Evolutionary conservation across 1,140 invertebrate species (phyloP).

Genomic region (Bombus turneri): DNA sequence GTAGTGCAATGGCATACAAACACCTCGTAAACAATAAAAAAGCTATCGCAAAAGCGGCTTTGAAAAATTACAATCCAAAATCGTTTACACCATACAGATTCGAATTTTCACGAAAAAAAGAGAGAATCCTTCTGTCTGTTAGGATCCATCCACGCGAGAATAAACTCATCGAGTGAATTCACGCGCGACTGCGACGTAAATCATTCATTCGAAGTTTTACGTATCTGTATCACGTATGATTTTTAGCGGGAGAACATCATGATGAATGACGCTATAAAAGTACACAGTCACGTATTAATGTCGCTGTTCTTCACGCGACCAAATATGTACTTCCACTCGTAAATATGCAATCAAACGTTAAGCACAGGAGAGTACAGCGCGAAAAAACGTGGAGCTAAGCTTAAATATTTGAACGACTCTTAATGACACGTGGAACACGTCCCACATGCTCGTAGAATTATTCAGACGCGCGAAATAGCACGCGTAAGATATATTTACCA

Average conservation of each 20-base stretch:
- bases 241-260: neutral
- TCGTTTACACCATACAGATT: neutral
- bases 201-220: slow-evolving; percentile 14
- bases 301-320: neutral
- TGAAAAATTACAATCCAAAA: neutral
- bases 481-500: slow-evolving; percentile 1
- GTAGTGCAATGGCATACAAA: no score
- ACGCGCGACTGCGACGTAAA: slow-evolving; percentile 5
- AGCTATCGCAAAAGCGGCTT: neutral
- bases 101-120: neutral
- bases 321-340: neutral
- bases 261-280: slow-evolving; percentile 18
- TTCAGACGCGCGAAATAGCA: neutral
- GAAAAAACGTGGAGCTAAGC: no score
- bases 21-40: neutral
- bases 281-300: neutral
- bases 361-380: neutral
- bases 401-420: slow-evolving; percentile 29
- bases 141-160: slow-evolving; percentile 12
- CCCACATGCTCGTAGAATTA: neutral
- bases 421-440: slow-evolving; percentile 22
- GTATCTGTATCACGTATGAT: neutral
- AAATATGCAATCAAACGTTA: slow-evolving; percentile 8
- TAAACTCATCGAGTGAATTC: slow-evolving; percentile 28
- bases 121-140: neutral